Percentiles rank a stretch among this genome's conserved stretches.
Evolutionary conservation across 1,140 invertebrate genomes (phyloP).

Genomic region (Nylanderia fulva): DNA sequence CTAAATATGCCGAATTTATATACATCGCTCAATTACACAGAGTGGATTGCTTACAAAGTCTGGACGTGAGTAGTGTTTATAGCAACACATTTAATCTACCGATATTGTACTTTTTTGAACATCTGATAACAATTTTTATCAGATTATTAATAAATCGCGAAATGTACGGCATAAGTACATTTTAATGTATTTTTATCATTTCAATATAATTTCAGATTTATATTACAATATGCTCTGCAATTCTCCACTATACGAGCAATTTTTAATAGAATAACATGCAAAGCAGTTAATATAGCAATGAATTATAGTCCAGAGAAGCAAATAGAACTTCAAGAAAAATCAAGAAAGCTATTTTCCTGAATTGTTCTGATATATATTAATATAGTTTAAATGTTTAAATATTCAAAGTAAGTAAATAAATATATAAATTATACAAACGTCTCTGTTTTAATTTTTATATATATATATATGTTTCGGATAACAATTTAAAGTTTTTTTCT

Average conservation of each 20-base stretch:
- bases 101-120: background rate
- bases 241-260: background rate
- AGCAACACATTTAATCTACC: background rate
- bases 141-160: too few species aligned
- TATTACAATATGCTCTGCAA: background rate
- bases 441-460: too few species aligned
- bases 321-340: background rate
- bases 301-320: background rate
- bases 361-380: too few species aligned
- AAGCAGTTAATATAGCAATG: background rate
- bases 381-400: too few species aligned
- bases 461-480: too few species aligned
- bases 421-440: too few species aligned
- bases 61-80: background rate
- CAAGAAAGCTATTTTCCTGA: background rate
- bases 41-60: constrained; percentile 61
- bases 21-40: constrained; percentile 23
- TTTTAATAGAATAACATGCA: background rate
- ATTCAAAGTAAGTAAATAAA: too few species aligned
- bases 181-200: background rate
- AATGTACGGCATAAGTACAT: background rate
- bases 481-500: too few species aligned
- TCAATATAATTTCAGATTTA: constrained; percentile 5
- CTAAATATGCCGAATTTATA: constrained; percentile 76
- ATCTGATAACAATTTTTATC: too few species aligned